Evolutionary conservation across 1,140 invertebrate species (phyloP), one percentile per base, ranked within the genome.

Genomic region (Bombus ignitus): DNA sequence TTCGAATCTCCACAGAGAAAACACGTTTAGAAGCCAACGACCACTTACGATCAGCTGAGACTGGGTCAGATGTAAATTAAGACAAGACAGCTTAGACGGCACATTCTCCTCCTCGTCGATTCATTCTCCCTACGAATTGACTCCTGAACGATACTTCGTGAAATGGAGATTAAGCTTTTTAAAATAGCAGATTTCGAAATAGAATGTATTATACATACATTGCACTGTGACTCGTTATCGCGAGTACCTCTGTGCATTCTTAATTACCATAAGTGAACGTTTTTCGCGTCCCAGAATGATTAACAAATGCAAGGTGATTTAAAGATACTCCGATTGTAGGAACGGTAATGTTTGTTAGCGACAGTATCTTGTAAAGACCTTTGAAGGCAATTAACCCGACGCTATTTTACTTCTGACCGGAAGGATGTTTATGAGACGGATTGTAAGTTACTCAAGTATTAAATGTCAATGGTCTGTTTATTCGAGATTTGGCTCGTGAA

Each of bases 41-140:
- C 89, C 91, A 91, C 65, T 65, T 78, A 37, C 71, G 75, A 90
- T 82, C 78, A 91, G 87, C 88, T 86, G 85, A 78, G 88, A 93
- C 91, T 92, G 80, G 90, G 90, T 93, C 92, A 88, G 71, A 90
- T 90, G 88, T 73, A 90, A 92, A 93, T 91, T 77, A 25, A 82
- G 68, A 62, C 62, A 18, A 84, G 28, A 37, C 80, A 70, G 44
- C 47, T 53, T 53, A 53, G 62, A 83, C 2, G 18, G 37, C 9
- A 28, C 59, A 25, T 53, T 80, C 22, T 53, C 37, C 68, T 15
- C 10, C 18, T 32, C 32, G 32, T 32, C 65, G 32, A 66, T 32
- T 66, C 15, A 32, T 39, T 32, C 25, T 65, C 28, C 0, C 39
- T 35, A 35, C 12, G 37, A 37, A 47, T 65, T 25, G 57, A 68